Base-by-base conservation (phyloP, 2,888 invertebrate genomes). In the Trissolcus japonicus region DNA sequence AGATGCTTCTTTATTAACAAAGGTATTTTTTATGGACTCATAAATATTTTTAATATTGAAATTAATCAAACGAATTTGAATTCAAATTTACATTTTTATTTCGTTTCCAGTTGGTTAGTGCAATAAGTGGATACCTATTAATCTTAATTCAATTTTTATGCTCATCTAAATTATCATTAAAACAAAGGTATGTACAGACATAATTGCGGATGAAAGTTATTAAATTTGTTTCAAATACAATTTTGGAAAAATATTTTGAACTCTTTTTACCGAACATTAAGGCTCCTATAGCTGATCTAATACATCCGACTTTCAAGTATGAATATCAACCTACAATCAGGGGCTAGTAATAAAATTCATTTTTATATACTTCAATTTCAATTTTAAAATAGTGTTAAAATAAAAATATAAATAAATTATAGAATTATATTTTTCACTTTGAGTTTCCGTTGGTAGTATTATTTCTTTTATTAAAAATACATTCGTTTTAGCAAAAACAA, bases 111-210 rank as follows among this genome's bases (percentile, higher is more conserved):
- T 78, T 86, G 25, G 80, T 82, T 11, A 82, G 86, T 57, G 85
- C 83, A 51, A 83, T 85, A 46, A 82, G 85, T 4, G 85, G 83
- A 0, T 85, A 85, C 75, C 80, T 85, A 19, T 77, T 85, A 0
- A 85, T 86, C 46, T 78, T 86, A 11, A 84, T 86, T 48, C 86
- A 86, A 63, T 86, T 86, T 59, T 77, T 85, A 7, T 41, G 66
- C 3, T 50, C 74, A 19, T 67, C 66, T 6, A 66, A 60, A 35
- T 63, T 63, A 40, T 50, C 53, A 13, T 2, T 16, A 0, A 48
- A 16, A 43, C 48, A 48, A 16, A 48, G 16, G n/a, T 16, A 14
- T 2, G 7, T 2, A 1, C 4, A n/a, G 1, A 16, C 2, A 41
- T n/a, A 16, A 19, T 9, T 9, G n/a, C 17, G 17, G 16, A 17